These are phyloP conservation scores for Sinella curviseta DNA, from an alignment of 1,140 invertebrate species.

Conservation along the genomic window DNA sequence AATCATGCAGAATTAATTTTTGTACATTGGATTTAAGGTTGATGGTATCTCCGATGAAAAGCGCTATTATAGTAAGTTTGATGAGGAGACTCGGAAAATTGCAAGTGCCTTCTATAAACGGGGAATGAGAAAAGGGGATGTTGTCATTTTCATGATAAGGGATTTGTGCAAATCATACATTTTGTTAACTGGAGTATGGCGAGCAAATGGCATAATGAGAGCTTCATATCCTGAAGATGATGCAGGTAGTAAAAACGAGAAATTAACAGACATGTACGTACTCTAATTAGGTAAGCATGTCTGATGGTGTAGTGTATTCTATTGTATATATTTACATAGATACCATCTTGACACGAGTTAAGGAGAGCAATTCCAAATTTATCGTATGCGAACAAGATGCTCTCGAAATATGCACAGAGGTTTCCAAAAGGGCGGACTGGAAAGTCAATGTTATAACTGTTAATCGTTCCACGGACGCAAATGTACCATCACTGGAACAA, in stretches of 20 bases:
- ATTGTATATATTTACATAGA: too few species aligned
- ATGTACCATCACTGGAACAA: background rate
- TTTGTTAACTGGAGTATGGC: slow-evolving; percentile 36
- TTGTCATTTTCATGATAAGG: slow-evolving; percentile 13
- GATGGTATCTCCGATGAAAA: slow-evolving; percentile 31
- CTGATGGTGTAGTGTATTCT: too few species aligned
- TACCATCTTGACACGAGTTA: slow-evolving; percentile 1
- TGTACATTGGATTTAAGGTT: slow-evolving; percentile 30
- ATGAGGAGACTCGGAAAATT: slow-evolving; percentile 17
- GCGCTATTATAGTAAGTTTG: slow-evolving; percentile 21
- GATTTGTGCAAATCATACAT: slow-evolving; percentile 21
- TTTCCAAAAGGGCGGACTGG: slow-evolving; percentile 42
- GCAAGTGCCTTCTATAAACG: slow-evolving; percentile 32
- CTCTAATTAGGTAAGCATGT: too few species aligned
- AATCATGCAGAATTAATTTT: background rate
- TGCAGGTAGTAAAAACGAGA: slow-evolving; percentile 23
- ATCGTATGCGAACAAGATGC: slow-evolving; percentile 39
- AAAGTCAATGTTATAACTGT: slow-evolving; percentile 41
- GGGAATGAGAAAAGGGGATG: slow-evolving; percentile 32
- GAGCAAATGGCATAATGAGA: slow-evolving; percentile 31
- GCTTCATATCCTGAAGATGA: slow-evolving; percentile 34
- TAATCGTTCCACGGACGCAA: slow-evolving; percentile 38
- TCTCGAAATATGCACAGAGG: slow-evolving; percentile 31
- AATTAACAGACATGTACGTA: too few species aligned
- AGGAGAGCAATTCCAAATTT: slow-evolving; percentile 37